Evolutionary conservation across 2,113 vertebrate genomes (phyloP).

Genomic region (Gasterosteus nipponicus): DNA sequence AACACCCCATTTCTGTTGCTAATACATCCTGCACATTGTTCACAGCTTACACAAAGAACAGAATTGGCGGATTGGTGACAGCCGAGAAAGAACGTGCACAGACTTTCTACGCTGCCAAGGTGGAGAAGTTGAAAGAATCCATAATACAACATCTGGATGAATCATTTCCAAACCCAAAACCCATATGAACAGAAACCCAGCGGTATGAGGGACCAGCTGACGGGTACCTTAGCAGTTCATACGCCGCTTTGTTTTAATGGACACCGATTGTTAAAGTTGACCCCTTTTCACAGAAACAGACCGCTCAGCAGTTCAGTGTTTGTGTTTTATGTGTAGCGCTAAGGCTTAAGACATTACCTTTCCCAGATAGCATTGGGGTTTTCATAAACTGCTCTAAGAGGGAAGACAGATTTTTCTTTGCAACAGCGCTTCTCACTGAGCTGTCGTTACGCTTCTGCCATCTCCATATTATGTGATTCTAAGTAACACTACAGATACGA

Average conservation of each 20-base stretch:
- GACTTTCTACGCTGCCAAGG: not conserved
- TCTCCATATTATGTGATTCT: not conserved
- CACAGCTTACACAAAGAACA: not conserved
- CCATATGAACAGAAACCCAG: slow-evolving; percentile 21
- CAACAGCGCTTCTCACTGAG: too few species aligned
- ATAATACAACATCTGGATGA: slow-evolving; percentile 7
- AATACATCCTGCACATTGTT: not conserved
- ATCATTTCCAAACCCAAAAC: slow-evolving; percentile 31
- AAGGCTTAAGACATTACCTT: slow-evolving; percentile 17
- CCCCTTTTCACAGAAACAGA: slow-evolving; percentile 28
- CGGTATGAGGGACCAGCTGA: slow-evolving; percentile 14
- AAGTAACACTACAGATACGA: not conserved
- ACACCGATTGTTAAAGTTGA: slow-evolving; percentile 62
- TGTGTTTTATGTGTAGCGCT: slow-evolving; percentile 11
- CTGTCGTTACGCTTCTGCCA: not conserved
- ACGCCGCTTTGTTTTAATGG: slow-evolving; percentile 58
- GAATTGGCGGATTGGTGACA: not conserved
- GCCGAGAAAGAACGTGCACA: too few species aligned
- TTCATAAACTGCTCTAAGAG: not conserved
- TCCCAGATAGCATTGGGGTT: not conserved
- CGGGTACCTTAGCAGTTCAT: slow-evolving; percentile 36
- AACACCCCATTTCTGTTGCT: not conserved
- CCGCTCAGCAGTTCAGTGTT: slow-evolving; percentile 50
- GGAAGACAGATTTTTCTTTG: not conserved
- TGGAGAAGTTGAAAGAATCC: slow-evolving; percentile 15